These are phyloP conservation scores for Blastobasis adustella DNA, from an alignment of 2,888 invertebrate species.

Conservation along the genomic window DNA sequence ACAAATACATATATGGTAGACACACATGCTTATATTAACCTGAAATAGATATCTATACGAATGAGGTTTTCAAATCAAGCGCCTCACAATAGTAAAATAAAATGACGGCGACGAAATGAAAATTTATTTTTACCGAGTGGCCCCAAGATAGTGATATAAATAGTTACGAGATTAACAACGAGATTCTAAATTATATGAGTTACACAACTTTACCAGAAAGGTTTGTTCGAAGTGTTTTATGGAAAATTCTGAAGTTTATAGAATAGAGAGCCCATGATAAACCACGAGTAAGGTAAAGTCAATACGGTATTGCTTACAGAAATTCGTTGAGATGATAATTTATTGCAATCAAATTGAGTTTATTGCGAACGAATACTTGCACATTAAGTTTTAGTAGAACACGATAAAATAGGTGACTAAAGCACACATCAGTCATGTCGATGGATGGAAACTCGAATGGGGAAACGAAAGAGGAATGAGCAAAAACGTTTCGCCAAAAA, in stretches of 20 bases:
- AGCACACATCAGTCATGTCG: constrained; percentile 48
- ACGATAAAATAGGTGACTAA: constrained; percentile 20
- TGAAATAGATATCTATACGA: no score
- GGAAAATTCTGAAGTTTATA: no score
- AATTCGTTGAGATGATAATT: constrained; percentile 50
- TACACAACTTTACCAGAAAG: no score
- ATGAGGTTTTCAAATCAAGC: no score
- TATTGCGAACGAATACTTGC: constrained; percentile 27
- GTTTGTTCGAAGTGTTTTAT: no score
- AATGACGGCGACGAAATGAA: background rate
- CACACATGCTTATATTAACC: no score
- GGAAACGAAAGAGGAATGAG: constrained; percentile 32
- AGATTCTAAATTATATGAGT: constrained; percentile 12
- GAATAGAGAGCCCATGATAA: background rate
- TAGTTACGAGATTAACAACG: constrained; percentile 19
- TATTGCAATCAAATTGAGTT: constrained; percentile 18
- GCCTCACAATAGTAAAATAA: no score
- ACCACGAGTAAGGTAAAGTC: constrained; percentile 7
- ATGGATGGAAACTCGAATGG: constrained; percentile 38
- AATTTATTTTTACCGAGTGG: constrained; percentile 20
- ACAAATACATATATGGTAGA: no score
- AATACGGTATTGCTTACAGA: constrained; percentile 57
- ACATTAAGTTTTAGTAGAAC: constrained; percentile 13
- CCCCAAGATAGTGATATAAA: constrained; percentile 48
- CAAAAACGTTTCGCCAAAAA: constrained; percentile 22